Evolutionary conservation across 1,140 invertebrate species (phyloP).

Genomic region (Bombus waltoni): DNA sequence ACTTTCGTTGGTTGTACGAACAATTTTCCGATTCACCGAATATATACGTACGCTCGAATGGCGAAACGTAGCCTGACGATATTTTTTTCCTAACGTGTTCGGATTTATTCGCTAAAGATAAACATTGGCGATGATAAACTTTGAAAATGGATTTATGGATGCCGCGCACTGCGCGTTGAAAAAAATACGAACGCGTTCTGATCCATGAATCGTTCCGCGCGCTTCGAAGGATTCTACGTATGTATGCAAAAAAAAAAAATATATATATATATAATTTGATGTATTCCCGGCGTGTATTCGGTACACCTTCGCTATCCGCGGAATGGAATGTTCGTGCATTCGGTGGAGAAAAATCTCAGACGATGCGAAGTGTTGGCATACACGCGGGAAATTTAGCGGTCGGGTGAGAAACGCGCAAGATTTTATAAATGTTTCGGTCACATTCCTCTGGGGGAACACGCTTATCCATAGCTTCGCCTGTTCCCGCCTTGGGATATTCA

Average conservation of each 20-base stretch:
- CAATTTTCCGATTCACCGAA: too few species aligned
- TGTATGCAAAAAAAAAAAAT: background rate
- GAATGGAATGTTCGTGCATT: slow-evolving; percentile 45
- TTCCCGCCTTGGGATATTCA: background rate
- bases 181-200: background rate
- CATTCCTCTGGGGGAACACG: slow-evolving; percentile 26
- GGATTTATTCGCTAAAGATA: background rate
- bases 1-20: too few species aligned
- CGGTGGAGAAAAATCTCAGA: slow-evolving; percentile 38
- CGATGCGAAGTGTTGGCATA: slow-evolving; percentile 25
- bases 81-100: background rate
- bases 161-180: background rate
- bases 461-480: slow-evolving; percentile 27
- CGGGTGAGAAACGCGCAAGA: slow-evolving; percentile 44
- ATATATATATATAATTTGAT: background rate
- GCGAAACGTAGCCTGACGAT: background rate
- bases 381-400: slow-evolving; percentile 52
- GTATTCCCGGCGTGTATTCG: background rate
- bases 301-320: background rate
- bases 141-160: background rate
- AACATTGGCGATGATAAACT: background rate
- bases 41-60: background rate
- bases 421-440: slow-evolving; percentile 50
- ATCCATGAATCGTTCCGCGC: background rate
- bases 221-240: background rate